Conservation (phyloP, 2,113 vertebrate genomes). For the Tamias sibiricus region DNA sequence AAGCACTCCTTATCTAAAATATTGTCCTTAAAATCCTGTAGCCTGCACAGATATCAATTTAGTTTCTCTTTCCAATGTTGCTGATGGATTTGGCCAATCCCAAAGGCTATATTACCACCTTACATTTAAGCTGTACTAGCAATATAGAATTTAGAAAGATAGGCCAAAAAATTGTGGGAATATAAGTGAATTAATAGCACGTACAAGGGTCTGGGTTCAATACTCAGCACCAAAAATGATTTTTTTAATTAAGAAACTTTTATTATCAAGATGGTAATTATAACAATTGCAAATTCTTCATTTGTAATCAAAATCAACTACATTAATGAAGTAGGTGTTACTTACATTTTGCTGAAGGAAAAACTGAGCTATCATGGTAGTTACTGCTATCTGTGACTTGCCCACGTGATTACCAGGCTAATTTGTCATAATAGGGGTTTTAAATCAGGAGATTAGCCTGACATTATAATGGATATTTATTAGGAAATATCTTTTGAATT, state of each 20-base stretch:
- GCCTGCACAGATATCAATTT: not conserved
- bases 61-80: not conserved
- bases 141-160: not conserved
- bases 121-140: not conserved
- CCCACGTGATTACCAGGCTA: constrained; percentile 7
- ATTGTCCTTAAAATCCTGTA: not conserved
- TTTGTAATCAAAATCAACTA: not conserved
- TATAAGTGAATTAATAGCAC: not conserved
- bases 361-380: not conserved
- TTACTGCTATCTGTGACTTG: not conserved
- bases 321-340: constrained; percentile 8
- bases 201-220: fast-evolving
- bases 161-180: not conserved
- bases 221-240: not conserved
- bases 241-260: not conserved
- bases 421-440: constrained; percentile 44
- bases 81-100: not conserved
- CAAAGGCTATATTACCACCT: not conserved
- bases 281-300: not conserved
- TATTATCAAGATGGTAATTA: not conserved
- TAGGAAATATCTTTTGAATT: constrained; percentile 37
- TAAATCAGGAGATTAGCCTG: constrained; percentile 9
- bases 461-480: constrained; percentile 54
- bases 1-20: not conserved
- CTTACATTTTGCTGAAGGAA: constrained; percentile 55